Evolutionary conservation across 2,888 invertebrate species (phyloP), one percentile per base, ranked within the genome.

Genomic region (Drosophila austrosaltans): DNA sequence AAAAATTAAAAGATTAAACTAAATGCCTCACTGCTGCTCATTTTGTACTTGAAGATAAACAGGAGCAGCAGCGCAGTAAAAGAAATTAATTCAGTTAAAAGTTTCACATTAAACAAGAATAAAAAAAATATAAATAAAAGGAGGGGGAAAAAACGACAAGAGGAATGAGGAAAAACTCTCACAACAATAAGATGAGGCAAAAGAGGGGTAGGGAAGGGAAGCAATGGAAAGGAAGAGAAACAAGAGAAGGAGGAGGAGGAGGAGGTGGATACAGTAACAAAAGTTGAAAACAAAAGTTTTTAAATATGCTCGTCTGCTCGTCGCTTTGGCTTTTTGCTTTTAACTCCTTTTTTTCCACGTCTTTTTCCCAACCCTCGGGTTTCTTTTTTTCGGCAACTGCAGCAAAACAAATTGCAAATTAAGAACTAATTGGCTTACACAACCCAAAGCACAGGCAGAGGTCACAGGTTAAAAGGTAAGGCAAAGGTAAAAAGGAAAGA

Each of bases 401-500:
- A 86, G 76, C 85, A 86, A 84, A 85, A 85, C 84, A 86, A 87
- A 87, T 87, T 87, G 84, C 82, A 85, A 87, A 87, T 87, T 87
- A 87, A 87, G 78, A 87, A 87, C 88, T 87, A 87, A 87, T 87
- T 87, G 87, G 87, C 86, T 87, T 87, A 87, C 86, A 82, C 81
- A 82, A 86, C 85, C 85, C 82, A 85, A 87, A 86, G 85, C 82
- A 83, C 48, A 48, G 48, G 22, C 82, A 82, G 82, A 79, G 81
- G 82, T 22, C 10, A 48, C 48, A 63, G 67, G 73, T 74, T 44
- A 68, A 53, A 76, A 72, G 40, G 63, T 60, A 66, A 71, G 48
- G 44, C 69, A 72, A 69, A 44, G 66, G 62, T 73, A 73, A 66
- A 81, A 78, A 82, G 81, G 82, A 72, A 63, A 61, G 48, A 48